Evolutionary conservation across 2,888 invertebrate species (phyloP), one percentile per base, ranked within the genome.

Genomic region (Norana najaformis): DNA sequence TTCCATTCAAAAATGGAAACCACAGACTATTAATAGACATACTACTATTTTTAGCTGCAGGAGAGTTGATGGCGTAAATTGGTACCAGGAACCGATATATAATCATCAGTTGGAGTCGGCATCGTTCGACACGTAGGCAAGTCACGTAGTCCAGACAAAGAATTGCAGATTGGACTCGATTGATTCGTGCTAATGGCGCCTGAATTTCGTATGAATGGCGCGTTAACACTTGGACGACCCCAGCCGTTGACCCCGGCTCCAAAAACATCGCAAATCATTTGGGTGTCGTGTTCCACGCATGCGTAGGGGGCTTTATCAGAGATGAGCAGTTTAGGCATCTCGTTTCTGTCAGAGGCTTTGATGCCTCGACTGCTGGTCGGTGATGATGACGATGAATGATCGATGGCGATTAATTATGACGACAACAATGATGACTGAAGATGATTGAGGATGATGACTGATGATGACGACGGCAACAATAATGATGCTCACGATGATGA

Each of bases 181-280:
- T 85, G 85, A 35, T 37, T 85, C 85, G 36, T 5, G 13, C 3
- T 30, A 36, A 36, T 85, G 85, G 37, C 6, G 85, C 85, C 37
- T 35, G 36, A 35, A 37, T 85, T 85, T 37, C 36, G 18, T n/a
- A 35, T 85, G 36, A 85, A 85, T 85, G 36, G 23, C 34, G 85
- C 85, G 34, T 34, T 85, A 85, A 36, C 35, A 85, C 37, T 36
- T 85, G 85, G 85, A 85, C 37, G 36, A 85, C 85, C 85, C 85
- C 85, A 35, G 85, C 85, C 35, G 37, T 85, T 85, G 85, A 85
- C 36, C 4, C 34, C 37, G 85, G 83, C 35, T 36, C n/a, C 1
- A 69, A 69, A 69, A 69, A 16, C 69, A 69, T 2, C n/a, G n/a
- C 6, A 11, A 69, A 16, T 69, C 8, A 69, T 30, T 69, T 69